Percentiles rank a stretch among this genome's conserved stretches.
phyloP scores from a whole-genome alignment of 2,888 invertebrate species.

The Eurois occulta region DNA sequence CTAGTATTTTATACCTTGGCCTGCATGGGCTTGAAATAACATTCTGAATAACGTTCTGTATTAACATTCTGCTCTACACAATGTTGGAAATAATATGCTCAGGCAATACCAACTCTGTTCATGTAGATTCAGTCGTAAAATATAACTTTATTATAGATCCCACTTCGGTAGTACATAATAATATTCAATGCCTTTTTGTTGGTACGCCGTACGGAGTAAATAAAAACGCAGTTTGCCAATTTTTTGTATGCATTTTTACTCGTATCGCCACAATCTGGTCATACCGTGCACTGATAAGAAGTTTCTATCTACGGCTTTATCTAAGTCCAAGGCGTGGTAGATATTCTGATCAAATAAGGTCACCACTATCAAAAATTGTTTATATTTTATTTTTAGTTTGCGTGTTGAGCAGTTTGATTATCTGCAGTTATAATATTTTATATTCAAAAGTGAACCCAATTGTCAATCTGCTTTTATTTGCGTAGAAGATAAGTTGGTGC shows the following conservation, averaged over 20 bases:
- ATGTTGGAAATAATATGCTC: no score
- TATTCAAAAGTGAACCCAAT: background rate
- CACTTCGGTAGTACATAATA: background rate
- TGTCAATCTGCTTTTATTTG: background rate
- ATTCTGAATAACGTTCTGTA: no score
- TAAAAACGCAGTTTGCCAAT: background rate
- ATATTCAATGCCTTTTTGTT: background rate
- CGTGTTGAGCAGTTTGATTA: background rate
- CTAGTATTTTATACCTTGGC: no score
- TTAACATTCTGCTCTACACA: no score
- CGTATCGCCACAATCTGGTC: slow-evolving; percentile 24
- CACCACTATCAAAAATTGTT: slow-evolving; percentile 23
- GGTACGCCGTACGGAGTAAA: background rate
- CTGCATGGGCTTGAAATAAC: no score
- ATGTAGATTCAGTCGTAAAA: no score
- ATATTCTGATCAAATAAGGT: slow-evolving; percentile 50
- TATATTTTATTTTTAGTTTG: slow-evolving; percentile 23
- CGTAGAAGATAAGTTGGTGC: background rate
- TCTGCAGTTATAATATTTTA: background rate
- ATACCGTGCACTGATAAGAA: slow-evolving; percentile 48
- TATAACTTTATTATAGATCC: background rate
- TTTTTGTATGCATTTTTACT: slow-evolving; percentile 46
- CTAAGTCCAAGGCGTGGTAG: slow-evolving; percentile 57
- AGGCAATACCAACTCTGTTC: no score
- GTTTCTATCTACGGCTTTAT: slow-evolving; percentile 38